Evolutionary conservation across 2,113 vertebrate species (phyloP).

Genomic region (Oncorhynchus mykiss): DNA sequence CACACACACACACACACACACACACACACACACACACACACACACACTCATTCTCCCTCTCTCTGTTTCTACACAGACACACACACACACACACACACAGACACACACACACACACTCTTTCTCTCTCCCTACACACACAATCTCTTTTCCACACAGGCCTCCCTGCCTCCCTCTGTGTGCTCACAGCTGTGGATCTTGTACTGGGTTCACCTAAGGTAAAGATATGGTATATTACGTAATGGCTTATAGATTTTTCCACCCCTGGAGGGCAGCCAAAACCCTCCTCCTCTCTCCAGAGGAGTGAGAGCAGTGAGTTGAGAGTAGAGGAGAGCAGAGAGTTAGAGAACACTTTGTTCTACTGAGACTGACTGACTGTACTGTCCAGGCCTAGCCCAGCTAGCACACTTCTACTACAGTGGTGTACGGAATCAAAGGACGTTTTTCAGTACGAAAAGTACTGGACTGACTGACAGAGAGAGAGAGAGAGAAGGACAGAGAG

Average conservation of each 20-base stretch:
- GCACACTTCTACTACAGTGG: too few species aligned
- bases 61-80: too few species aligned
- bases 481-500: not conserved
- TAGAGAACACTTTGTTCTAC: slow-evolving; percentile 70
- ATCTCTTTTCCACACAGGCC: slow-evolving; percentile 10
- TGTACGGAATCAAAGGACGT: too few species aligned
- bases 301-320: not conserved
- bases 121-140: not conserved
- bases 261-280: slow-evolving; percentile 63
- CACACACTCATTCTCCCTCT: too few species aligned
- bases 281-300: slow-evolving; percentile 30
- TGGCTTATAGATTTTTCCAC: slow-evolving; percentile 78
- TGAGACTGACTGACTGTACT: slow-evolving; percentile 55
- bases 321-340: slow-evolving; percentile 42
- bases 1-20: too few species aligned
- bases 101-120: slow-evolving; percentile 22
- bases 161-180: slow-evolving; percentile 38
- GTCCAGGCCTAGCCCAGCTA: too few species aligned
- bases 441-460: too few species aligned
- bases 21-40: too few species aligned
- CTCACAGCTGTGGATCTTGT: slow-evolving; percentile 68
- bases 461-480: too few species aligned
- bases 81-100: not conserved
- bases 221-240: slow-evolving; percentile 78
- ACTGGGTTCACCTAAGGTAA: slow-evolving; percentile 74